Base-by-base conservation (phyloP, 2,888 invertebrate genomes). In the Lepeophtheirus nordmannii region DNA sequence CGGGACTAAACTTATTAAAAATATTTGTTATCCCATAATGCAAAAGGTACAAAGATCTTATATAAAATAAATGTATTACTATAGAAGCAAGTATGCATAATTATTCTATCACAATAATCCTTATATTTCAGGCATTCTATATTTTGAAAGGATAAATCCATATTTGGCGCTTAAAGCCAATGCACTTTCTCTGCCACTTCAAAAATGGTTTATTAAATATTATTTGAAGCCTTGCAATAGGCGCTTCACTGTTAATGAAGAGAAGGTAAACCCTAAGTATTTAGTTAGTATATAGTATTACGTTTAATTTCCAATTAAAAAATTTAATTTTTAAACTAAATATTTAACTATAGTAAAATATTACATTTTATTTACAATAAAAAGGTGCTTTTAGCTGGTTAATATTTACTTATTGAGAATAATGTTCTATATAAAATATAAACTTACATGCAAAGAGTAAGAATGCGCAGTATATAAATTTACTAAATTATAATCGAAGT, bases 221-320 rank as follows among this genome's bases (percentile, higher is more conserved):
- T 41, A 41, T 41, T 41, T 41, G 14, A 41, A 14, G 41, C 41
- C 41, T 41, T 11, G 41, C 11, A 11, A 41, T 41, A 41, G 41
- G 41, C 41, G 14, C 14, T 41, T 41, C 41, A 41, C 41, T 41
- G 41, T 41, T 41, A 41, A 41, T 41, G 41, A 14, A 41, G 14
- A 41, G 41, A 41, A 14, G 41, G 41, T 41, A 41, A 41, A 41
- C 11, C 41, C 41, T 41, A 41, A 41, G 14, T 41, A 41, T 41
- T 41, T 41, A 41, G 41, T 41, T 41, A 41, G 41, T 41, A 41
- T 41, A 41, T 11, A 11, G 14, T 41, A 41, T 41, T 41, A 41
- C 41, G 14, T 41, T 41, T 41, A 41, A 41, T 41, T 41, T 41
- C 41, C 41, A 41, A 41, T 41, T 41, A 41, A 41, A 41, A 41